phyloP scores from a whole-genome alignment of 2,113 vertebrate species.

The Mesitornis unicolor region DNA sequence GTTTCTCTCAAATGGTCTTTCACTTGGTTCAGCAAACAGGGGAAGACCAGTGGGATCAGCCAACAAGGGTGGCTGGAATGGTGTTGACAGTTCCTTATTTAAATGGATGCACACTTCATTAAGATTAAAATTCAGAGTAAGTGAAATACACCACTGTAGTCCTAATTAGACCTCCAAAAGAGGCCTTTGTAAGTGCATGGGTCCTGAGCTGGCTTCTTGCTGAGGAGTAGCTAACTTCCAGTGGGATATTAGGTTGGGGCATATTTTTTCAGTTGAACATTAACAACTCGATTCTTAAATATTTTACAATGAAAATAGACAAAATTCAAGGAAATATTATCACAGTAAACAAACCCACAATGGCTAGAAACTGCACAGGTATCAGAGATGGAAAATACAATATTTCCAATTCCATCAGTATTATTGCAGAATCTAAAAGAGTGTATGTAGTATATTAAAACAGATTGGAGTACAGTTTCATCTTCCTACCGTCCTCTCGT shows the following conservation, averaged over 20 bases:
- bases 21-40: not conserved
- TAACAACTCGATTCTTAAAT: not conserved
- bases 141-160: not conserved
- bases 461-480: not conserved
- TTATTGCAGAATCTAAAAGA: not conserved
- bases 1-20: accelerated
- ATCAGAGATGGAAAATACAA: not conserved
- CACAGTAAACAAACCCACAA: not conserved
- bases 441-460: not conserved
- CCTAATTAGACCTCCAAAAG: not conserved
- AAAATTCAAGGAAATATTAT: not conserved
- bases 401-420: not conserved
- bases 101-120: not conserved
- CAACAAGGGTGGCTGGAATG: not conserved
- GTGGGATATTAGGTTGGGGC: not conserved
- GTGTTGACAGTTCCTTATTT: not conserved
- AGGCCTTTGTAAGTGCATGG: not conserved
- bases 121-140: not conserved
- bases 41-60: not conserved
- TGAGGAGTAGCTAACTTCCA: not conserved
- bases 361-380: not conserved
- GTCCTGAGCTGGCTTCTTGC: not conserved
- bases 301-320: not conserved
- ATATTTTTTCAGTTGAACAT: not conserved
- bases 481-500: not conserved